phyloP scores from a whole-genome alignment of 1,140 invertebrate genomes.

The Marisa cornuarietis region DNA sequence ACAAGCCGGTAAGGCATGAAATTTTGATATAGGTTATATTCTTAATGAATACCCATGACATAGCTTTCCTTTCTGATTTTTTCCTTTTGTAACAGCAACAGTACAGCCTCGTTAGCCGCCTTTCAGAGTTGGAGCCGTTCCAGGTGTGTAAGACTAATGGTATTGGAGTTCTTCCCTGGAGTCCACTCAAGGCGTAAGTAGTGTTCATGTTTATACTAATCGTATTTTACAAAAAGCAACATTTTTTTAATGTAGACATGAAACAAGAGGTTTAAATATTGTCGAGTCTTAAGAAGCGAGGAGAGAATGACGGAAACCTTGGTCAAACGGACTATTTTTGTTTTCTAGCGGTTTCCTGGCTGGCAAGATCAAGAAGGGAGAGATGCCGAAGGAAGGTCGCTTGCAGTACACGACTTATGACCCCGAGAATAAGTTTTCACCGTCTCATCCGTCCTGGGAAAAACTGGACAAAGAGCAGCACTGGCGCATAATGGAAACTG shows the following conservation, averaged over 20 bases:
- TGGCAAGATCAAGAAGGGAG: constrained; percentile 26
- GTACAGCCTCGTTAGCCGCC: constrained; percentile 45
- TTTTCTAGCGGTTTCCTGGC: constrained; percentile 28
- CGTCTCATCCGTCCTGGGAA: constrained; percentile 10
- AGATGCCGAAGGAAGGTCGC: constrained; percentile 22
- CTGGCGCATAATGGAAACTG: constrained; percentile 20
- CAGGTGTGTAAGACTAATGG: constrained; percentile 49
- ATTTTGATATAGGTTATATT: no score
- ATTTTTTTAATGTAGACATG: no score
- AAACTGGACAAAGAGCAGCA: constrained; percentile 10
- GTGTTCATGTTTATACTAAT: background rate
- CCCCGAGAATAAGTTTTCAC: background rate
- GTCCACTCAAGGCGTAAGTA: constrained; percentile 51
- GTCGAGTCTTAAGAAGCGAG: no score
- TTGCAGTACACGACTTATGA: constrained; percentile 21
- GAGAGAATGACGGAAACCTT: no score
- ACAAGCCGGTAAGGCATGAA: no score
- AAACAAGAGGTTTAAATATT: no score
- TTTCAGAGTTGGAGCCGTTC: constrained; percentile 45
- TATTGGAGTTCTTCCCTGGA: constrained; percentile 48
- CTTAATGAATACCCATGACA: no score
- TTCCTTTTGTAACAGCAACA: constrained; percentile 38
- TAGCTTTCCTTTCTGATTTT: no score
- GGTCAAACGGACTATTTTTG: no score
- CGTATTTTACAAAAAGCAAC: background rate